Evolutionary conservation across 2,113 vertebrate species (phyloP), one percentile per base, ranked within the genome.

Genomic region (Apus apus): DNA sequence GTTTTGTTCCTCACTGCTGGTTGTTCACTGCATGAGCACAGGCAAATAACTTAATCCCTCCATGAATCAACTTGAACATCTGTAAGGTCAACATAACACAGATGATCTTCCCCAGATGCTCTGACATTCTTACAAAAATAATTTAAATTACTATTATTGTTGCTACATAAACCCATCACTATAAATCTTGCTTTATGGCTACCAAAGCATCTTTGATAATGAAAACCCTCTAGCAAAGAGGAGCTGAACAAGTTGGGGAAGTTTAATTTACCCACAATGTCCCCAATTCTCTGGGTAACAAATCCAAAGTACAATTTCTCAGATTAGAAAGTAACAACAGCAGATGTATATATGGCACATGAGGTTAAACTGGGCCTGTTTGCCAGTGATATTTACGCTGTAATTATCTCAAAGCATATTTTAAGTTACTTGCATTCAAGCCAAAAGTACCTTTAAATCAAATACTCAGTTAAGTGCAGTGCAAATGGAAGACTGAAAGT

Each of bases 1-100:
- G 45, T 51, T 57, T 46, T 62, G 0, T 17, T 87, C 70, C 48
- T 90, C 79, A n/a, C 94, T 74, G 89, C 76, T 92, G 93, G 67
- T 53, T 92, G 62, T 19, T 94, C 93, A 10, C 95, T 50, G 58
- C 93, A 71, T 73, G 93, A 54, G 91, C 87, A 75, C 89, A 76
- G 74, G 57, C 73, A 94, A 94, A 95, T 87, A 54, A 85, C 66
- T 96, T 40, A 40, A 94, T 46, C 72, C 74, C 81, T 68, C 84
- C n/a, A 71, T 91, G 91, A 92, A 94, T 96, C 93, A 97, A 46
- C 50, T 54, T 4, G 60, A 92, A 90, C 95, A 97, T 95, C 94
- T 95, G 96, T 81, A 94, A 94, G 95, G 95, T 93, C 86, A 95
- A 85, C 80, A 73, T 6, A 65, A 76, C 5, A 6, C 94, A 82